Evolutionary conservation across 2,113 vertebrate genomes (phyloP), one percentile per base, ranked within the genome.

Genomic region (Mesocricetus auratus): DNA sequence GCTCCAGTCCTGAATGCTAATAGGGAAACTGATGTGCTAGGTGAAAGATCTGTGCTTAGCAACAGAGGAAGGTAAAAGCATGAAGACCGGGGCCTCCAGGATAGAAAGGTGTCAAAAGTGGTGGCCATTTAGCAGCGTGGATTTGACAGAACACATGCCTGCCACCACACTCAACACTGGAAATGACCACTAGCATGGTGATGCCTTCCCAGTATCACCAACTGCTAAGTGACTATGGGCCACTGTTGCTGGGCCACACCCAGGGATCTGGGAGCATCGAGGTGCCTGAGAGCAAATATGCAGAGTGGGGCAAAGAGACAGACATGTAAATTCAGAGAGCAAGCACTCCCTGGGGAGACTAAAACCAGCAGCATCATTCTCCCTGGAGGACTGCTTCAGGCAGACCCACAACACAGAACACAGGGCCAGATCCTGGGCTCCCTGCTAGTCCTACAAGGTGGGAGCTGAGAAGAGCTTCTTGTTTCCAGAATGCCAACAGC

Each of bases 341-440:
- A 99, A 99, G 98, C 99, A 99, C 33, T 99, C 99, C 0, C 99
- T 99, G 99, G 99, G 99, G 98, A 98, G 99, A 92, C 99, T 99
- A 96, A 99, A 97, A 98, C 83, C 99, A 99, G 99, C 91, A 99
- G 7, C 22, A 2, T 99, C 91, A 99, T 99, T 95, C 99, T 99
- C 1, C 99, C 99, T 0, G 98, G 99, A 98, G 99, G 99, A 45
- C 97, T 99, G 97, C 99, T 99, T 83, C 99, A 99, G 29, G 99
- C 7, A 42, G 99, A 99, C 13, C 6, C 36, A 10, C 0, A 99
- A 99, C 97, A 99, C 99, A 60, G 99, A 99, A 89, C 98, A 99
- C 42, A 99, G 99, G 0, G 99, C 99, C 10, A 98, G 99, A 91
- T 99, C 99, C 97, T 99, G 99, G 99, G 98, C 79, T 50, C 33